Conservation (phyloP, 92 coral and sea anemone species). For the Diadumene lineata region DNA sequence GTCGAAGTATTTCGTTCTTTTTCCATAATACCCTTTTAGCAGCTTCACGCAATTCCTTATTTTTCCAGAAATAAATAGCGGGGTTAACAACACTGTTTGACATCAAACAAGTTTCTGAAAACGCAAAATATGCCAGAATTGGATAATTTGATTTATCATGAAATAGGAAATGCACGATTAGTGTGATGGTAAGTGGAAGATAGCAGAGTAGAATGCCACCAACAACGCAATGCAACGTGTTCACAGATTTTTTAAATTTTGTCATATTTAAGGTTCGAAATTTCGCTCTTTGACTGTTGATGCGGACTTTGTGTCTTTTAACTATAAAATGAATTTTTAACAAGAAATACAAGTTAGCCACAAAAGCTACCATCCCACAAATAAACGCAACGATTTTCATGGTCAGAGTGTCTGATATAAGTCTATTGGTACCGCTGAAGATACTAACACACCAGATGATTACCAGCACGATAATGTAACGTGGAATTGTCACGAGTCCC, state of each 20-base stretch:
- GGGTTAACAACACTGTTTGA: constrained; percentile 7
- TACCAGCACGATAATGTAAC: not conserved
- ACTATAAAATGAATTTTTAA: not conserved
- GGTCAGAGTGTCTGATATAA: not conserved
- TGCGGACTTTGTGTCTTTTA: constrained; percentile 1
- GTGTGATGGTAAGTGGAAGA: not conserved
- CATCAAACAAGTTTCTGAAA: not conserved
- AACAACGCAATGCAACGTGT: not conserved
- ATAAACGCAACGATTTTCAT: not conserved
- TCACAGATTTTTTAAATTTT: not conserved
- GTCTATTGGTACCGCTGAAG: not conserved
- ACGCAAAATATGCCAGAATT: not conserved
- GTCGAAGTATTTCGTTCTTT: not conserved
- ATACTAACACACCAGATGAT: not conserved
- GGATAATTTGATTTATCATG: not conserved
- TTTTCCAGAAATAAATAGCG: constrained; percentile 10
- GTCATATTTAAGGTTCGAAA: constrained; percentile 14
- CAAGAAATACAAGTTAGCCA: not conserved
- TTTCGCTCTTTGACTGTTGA: not conserved
- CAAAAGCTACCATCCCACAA: not conserved
- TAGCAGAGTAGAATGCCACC: not conserved
- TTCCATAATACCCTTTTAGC: not conserved
- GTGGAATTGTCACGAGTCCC: not conserved
- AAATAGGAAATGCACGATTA: not conserved
- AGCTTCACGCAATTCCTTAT: not conserved